These are phyloP conservation scores for Axis porcinus DNA, from an alignment of 2,113 vertebrate genomes.

Conservation along the genomic window DNA sequence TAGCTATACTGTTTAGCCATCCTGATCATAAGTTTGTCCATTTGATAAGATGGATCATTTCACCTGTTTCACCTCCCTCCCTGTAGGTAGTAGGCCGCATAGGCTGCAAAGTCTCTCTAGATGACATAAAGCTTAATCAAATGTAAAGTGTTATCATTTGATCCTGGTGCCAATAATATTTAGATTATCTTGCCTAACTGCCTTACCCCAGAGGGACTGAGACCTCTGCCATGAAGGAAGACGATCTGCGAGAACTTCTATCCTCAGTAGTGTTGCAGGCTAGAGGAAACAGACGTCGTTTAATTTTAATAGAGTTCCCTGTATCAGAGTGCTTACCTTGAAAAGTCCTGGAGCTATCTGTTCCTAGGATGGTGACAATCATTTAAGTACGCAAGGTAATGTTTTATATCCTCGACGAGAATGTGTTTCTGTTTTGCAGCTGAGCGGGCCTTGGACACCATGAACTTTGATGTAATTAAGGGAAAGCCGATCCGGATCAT, in stretches of 20 bases:
- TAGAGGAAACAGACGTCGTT: background rate
- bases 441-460: constrained; percentile 97
- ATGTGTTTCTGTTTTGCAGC: constrained; percentile 79
- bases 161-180: background rate
- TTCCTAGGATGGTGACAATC: background rate
- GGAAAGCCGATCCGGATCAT: constrained; percentile 99
- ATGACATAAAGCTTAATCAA: background rate
- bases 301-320: background rate
- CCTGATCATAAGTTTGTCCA: background rate
- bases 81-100: background rate
- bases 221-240: background rate
- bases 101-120: background rate
- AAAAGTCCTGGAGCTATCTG: background rate
- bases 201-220: background rate
- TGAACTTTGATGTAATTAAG: constrained; percentile 99
- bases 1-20: background rate
- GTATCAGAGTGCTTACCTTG: background rate
- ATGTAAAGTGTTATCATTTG: background rate
- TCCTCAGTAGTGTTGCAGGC: background rate
- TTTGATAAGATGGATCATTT: background rate
- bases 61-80: background rate
- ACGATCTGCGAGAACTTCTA: background rate
- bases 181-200: background rate
- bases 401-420: background rate
- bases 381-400: background rate